Base-by-base conservation (phyloP, 2,113 vertebrate species). In the Gnathonemus echidnorhynchus region DNA sequence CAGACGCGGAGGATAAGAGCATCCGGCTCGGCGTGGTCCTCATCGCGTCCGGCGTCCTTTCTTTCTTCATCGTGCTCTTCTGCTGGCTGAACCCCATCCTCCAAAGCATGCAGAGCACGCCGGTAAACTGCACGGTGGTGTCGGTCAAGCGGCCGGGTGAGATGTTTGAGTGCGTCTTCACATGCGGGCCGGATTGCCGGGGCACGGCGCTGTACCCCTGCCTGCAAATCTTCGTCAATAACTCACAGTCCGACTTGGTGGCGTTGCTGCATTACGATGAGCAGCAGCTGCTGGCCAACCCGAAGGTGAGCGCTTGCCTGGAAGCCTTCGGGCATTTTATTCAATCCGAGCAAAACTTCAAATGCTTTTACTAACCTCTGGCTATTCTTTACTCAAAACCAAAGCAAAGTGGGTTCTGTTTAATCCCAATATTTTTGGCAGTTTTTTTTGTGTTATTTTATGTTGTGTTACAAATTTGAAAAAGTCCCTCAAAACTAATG, bases 1-100 rank as follows among this genome's bases (percentile, higher is more conserved):
- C 98, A 83, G 98, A 99, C 95, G 98, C 98, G 86, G 98, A 99
- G 94, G 98, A 99, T 94, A 97, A 98, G 92, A 99, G 97, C 96
- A 98, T 99, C 95, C 95, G 98, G 89, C 96, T 99, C 93, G 98
- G 98, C 0, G 95, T 99, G 94, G 97, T 99, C 91, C 97, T 99
- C 92, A 98, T 99, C 95, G 96, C 97, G 90, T 97, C 97, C 88
- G 98, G 97, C n/a, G 94, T 99, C 93, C 95, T 98, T 35, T 97
- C 97, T 74, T 96, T 99, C 87, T 95, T 99, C 94, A 97, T 98
- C 39, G 7, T 97, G 90, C 96, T 97, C 0, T 97, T 97, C 7
- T 97, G 97, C 93, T 97, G 97, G 97, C 94, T 97, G 39, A 97
- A 94, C 52, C 97, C 97, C 90, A 96, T 97, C 85, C 92, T 97